Conservation (phyloP, 1,140 invertebrate species). For the Pseudomyrmex flavicornis region DNA sequence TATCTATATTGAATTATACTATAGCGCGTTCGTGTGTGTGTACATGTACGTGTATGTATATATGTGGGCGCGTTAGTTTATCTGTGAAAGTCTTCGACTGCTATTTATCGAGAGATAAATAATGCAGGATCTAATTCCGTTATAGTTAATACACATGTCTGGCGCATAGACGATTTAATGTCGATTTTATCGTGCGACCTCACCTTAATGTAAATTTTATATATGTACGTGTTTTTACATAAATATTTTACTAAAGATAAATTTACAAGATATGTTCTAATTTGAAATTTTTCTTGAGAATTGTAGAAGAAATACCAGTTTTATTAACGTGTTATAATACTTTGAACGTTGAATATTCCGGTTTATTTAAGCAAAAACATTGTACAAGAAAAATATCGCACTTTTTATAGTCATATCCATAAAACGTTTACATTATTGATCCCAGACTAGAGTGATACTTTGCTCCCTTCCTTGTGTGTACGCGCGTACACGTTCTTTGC, state of each 20-base stretch:
- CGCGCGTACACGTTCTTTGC: too few relatives aligned
- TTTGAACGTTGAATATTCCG: neutral
- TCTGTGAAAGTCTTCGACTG: conserved; percentile 56
- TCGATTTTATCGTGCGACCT: neutral
- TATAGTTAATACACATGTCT: neutral
- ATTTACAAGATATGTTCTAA: too few relatives aligned
- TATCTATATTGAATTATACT: conserved; percentile 60
- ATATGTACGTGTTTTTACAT: neutral
- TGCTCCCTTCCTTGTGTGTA: neutral
- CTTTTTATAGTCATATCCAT: conserved; percentile 34
- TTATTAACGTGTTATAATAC: neutral
- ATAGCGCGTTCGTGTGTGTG: too few relatives aligned
- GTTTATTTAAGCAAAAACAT: conserved; percentile 1
- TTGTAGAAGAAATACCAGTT: neutral
- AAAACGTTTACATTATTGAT: conserved; percentile 54
- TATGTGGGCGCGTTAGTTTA: conserved; percentile 48
- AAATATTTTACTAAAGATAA: too few relatives aligned
- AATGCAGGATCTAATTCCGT: conserved; percentile 55
- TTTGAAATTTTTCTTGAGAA: too few relatives aligned
- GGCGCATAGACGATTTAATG: conserved; percentile 21
- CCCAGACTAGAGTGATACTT: conserved; percentile 16
- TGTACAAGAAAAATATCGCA: conserved; percentile 9
- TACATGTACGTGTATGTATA: too few relatives aligned
- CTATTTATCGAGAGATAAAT: conserved; percentile 68
- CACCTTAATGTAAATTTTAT: conserved; percentile 3